Evolutionary conservation across 2,888 invertebrate genomes (phyloP), one percentile per base, ranked within the genome.

Genomic region (Coelogynopora nodosa): DNA sequence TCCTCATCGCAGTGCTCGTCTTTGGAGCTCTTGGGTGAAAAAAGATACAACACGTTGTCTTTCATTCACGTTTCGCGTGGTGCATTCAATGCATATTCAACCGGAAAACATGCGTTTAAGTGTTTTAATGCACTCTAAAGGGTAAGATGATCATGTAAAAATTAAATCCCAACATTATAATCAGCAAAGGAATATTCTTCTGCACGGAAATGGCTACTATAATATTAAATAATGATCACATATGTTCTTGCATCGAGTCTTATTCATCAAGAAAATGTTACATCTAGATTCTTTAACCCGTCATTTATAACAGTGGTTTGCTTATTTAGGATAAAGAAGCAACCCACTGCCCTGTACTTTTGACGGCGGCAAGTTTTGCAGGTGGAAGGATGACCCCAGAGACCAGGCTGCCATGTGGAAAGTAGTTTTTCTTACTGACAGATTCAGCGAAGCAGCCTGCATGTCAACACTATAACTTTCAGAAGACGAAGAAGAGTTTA

Each of bases 1-100:
- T n/a, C 85, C 85, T 2, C 0, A 28, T 1, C 85, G 67, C 49
- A 29, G 67, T 30, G 85, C 85, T 67, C 30, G 85, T 23, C 30
- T 85, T 1, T 85, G 85, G 85, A 85, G 85, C 30, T 85, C 67
- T 26, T 85, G 85, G 85, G 67, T 85, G 67, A 85, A 85, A 26
- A 74, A 74, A 74, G 74, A 23, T 5, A 74, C 74, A 10, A 74
- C 74, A 23, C 74, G 23, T 2, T 74, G 74, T 74, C 74, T 74
- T 26, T 74, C 74, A 26, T 74, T 74, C 27, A 5, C 5, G 2
- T 74, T n/a, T 74, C 5, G 5, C 23, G 18, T 74, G 18, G 2
- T 23, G 2, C 74, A 74, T 23, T 23, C 23, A 26, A 74, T n/a
- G 23, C 18, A 2, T n/a, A 26, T 13, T 23, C 74, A 13, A 74